Conservation (phyloP, 2,113 vertebrate species). For the Oncorhynchus clarkii region DNA sequence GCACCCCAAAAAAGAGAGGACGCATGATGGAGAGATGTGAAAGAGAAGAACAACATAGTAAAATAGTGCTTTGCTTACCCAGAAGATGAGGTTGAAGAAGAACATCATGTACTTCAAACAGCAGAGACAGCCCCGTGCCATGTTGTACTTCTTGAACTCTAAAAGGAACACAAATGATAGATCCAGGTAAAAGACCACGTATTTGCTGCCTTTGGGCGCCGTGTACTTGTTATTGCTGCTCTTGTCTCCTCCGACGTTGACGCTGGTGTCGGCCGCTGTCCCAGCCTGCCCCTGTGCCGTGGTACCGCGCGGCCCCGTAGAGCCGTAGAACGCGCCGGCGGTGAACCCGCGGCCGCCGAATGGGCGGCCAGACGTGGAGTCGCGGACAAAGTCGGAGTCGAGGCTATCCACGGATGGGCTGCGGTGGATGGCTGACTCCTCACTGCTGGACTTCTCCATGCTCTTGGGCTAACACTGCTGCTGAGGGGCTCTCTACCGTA, state of each 20-base stretch:
- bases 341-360: constrained; percentile 91
- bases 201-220: constrained; percentile 94
- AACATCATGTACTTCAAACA: constrained; percentile 99
- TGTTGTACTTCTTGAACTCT: constrained; percentile 99
- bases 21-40: not conserved
- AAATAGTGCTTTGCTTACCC: constrained; percentile 85
- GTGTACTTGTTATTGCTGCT: constrained; percentile 79
- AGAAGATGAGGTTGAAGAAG: constrained; percentile 98
- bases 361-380: constrained; percentile 88
- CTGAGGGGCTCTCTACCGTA: constrained; percentile 66
- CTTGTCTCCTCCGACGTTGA: constrained; percentile 57
- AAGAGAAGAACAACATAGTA: constrained; percentile 13
- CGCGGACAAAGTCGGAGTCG: constrained; percentile 89
- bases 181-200: constrained; percentile 99
- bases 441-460: constrained; percentile 99
- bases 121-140: constrained; percentile 98
- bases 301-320: constrained; percentile 79
- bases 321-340: constrained; percentile 96
- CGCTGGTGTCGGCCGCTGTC: constrained; percentile 54
- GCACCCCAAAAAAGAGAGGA: not conserved
- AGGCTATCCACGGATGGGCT: constrained; percentile 97
- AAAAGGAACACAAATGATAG: constrained; percentile 99
- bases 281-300: constrained; percentile 50
- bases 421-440: constrained; percentile 96
- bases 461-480: constrained; percentile 71